These are phyloP conservation scores for Temnothorax curvispinosus DNA, from an alignment of 1,140 invertebrate species.

Conservation along the genomic window DNA sequence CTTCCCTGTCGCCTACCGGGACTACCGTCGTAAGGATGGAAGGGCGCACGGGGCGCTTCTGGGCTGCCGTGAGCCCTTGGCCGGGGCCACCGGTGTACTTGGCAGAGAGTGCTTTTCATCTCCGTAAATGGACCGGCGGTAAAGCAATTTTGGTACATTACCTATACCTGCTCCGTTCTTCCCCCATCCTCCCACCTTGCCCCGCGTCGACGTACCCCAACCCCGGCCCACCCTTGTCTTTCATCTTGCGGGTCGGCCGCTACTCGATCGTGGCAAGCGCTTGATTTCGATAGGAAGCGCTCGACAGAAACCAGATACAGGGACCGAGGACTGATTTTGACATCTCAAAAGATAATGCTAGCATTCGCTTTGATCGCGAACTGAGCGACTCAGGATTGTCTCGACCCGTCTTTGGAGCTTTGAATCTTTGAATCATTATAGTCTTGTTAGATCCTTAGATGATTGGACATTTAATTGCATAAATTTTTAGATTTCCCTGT, in stretches of 20 bases:
- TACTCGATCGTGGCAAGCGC: slow-evolving; percentile 71
- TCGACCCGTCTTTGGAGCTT: slow-evolving; percentile 5
- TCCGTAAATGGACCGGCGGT: slow-evolving; percentile 84
- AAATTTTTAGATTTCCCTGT: neutral
- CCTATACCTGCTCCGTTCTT: slow-evolving; percentile 79
- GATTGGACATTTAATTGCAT: neutral
- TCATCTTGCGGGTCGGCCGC: slow-evolving; percentile 70
- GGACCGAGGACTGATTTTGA: slow-evolving; percentile 65
- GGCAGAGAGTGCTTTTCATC: slow-evolving; percentile 85
- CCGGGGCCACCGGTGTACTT: slow-evolving; percentile 82
- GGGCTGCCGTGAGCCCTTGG: slow-evolving; percentile 74
- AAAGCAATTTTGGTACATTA: slow-evolving; percentile 85
- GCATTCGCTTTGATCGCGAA: slow-evolving; percentile 56
- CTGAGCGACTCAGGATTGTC: slow-evolving; percentile 8
- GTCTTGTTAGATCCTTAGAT: neutral
- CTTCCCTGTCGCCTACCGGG: slow-evolving; percentile 16
- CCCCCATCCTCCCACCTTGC: slow-evolving; percentile 51
- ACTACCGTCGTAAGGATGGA: slow-evolving; percentile 67
- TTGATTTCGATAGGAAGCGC: slow-evolving; percentile 74
- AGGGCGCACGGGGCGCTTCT: slow-evolving; percentile 77
- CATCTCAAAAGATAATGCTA: slow-evolving; percentile 41
- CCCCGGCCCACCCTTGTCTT: slow-evolving; percentile 63
- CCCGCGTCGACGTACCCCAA: neutral
- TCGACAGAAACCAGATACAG: slow-evolving; percentile 38
- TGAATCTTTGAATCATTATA: slow-evolving; percentile 10